Percentiles rank a stretch among this genome's conserved stretches.
phyloP scores from a whole-genome alignment of 2,113 vertebrate genomes.

The Corythornis cristatus region DNA sequence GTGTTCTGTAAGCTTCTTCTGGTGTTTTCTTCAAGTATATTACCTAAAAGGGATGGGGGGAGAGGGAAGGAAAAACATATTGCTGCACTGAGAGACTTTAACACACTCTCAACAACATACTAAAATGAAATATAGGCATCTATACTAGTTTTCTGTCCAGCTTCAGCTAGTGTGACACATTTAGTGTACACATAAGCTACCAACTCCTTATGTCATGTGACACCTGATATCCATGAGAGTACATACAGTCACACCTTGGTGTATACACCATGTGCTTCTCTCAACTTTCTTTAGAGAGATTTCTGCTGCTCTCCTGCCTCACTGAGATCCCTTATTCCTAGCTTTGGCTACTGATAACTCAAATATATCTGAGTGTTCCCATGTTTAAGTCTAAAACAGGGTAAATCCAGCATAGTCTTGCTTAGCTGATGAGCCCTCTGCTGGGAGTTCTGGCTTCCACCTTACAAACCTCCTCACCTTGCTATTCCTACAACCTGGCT shows the following conservation, averaged over 20 bases:
- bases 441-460: neutral
- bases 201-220: neutral
- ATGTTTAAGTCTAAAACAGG: neutral
- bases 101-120: neutral
- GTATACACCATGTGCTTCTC: neutral
- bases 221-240: neutral
- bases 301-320: neutral
- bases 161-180: neutral
- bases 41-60: constrained; percentile 75
- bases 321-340: neutral
- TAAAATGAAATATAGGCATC: neutral
- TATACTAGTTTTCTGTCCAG: neutral
- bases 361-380: neutral
- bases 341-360: neutral
- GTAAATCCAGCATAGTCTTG: neutral
- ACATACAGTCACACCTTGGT: neutral
- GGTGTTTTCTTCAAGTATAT: constrained; percentile 96
- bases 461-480: neutral
- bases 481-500: neutral
- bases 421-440: neutral
- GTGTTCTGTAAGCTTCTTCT: constrained; percentile 90
- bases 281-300: neutral
- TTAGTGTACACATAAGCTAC: neutral
- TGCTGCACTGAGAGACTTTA: neutral
- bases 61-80: neutral